Percentiles rank a stretch among this genome's conserved stretches.
phyloP scores from a whole-genome alignment of 2,113 vertebrate species.

The Cromileptes altivelis region DNA sequence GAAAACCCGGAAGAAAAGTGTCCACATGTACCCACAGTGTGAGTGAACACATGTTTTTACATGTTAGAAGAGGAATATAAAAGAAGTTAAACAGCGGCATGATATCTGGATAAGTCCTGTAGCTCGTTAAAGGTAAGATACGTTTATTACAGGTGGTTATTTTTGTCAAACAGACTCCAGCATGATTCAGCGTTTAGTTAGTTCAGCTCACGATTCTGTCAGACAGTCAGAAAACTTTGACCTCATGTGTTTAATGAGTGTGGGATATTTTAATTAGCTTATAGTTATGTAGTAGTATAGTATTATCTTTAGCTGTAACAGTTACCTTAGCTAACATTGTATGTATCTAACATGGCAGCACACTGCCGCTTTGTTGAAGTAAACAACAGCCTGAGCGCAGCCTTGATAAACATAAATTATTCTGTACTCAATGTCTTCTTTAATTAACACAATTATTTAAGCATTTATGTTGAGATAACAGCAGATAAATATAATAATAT shows the following conservation, averaged over 20 bases:
- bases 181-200: not conserved
- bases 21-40: conserved; percentile 39
- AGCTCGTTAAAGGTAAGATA: conserved; percentile 39
- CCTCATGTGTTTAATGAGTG: not conserved
- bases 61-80: not conserved
- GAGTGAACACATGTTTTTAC: not conserved
- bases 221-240: not conserved
- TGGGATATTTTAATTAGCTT: not conserved
- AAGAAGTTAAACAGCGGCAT: not conserved
- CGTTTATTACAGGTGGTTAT: not conserved
- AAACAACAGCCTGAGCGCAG: too few species aligned
- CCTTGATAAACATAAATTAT: too few species aligned
- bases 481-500: too few species aligned
- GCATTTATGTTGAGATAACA: too few species aligned
- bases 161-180: not conserved
- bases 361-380: not conserved
- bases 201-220: not conserved
- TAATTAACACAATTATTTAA: too few species aligned
- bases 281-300: not conserved
- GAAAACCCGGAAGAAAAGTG: conserved; percentile 12
- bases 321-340: not conserved
- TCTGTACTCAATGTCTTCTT: too few species aligned
- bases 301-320: not conserved
- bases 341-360: not conserved
- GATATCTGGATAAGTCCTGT: not conserved